Evolutionary conservation across 2,113 vertebrate genomes (phyloP).

Genomic region (Amphiprion ocellaris): DNA sequence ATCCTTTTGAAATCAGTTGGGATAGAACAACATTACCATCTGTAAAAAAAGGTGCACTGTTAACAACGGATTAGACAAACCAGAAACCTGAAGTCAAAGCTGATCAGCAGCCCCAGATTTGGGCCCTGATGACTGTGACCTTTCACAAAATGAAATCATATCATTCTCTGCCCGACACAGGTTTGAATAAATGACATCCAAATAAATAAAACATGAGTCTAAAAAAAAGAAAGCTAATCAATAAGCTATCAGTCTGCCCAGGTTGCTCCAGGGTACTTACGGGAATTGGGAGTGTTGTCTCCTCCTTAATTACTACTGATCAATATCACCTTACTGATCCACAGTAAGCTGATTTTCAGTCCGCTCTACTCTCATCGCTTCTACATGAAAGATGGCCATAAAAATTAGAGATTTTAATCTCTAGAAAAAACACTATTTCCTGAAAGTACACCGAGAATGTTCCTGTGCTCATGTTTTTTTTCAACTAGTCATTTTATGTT

Average conservation of each 20-base stretch:
- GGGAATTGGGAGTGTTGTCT: slow-evolving; percentile 41
- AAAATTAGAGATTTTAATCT: neutral
- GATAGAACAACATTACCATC: too few species aligned
- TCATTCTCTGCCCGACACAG: neutral
- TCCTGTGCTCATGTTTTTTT: neutral
- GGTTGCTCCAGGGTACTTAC: slow-evolving; percentile 31
- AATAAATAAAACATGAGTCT: slow-evolving; percentile 47
- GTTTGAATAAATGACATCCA: slow-evolving; percentile 37
- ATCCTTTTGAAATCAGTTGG: too few species aligned
- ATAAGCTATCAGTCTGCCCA: slow-evolving; percentile 42
- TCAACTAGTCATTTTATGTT: slow-evolving; percentile 14
- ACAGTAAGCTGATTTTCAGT: slow-evolving; percentile 28
- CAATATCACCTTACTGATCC: slow-evolving; percentile 3
- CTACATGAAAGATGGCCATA: neutral
- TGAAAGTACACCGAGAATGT: neutral
- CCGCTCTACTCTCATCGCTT: slow-evolving; percentile 17
- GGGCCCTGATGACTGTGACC: neutral
- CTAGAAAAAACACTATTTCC: neutral
- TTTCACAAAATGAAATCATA: slow-evolving; percentile 21
- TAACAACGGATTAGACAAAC: too few species aligned
- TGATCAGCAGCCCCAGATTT: too few species aligned
- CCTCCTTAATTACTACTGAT: slow-evolving; percentile 58
- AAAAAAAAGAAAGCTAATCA: slow-evolving; percentile 51
- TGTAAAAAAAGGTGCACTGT: too few species aligned
- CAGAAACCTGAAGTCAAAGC: too few species aligned